Evolutionary conservation across 2,888 invertebrate genomes (phyloP), one percentile per base, ranked within the genome.

Genomic region (Dysmachus trigonus): DNA sequence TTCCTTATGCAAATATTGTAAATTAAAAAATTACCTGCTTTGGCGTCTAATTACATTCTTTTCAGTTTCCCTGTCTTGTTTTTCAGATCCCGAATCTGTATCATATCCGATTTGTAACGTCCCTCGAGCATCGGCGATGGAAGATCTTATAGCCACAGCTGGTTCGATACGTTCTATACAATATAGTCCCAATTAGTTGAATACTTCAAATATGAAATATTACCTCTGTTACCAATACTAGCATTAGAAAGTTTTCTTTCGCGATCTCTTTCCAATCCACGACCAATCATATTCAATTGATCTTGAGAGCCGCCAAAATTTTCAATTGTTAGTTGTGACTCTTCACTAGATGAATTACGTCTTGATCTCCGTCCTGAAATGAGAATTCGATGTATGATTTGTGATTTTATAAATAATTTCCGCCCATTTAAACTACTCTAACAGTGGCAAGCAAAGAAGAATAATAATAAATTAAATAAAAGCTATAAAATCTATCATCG

Each of bases 231-330:
- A 90, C 91, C 91, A 87, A 91, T 89, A 87, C 90, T 91, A n/a
- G 91, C 90, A 88, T 89, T 91, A 7, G 92, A 92, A 38, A 93
- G 91, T 90, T 94, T 93, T 77, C 93, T 89, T 71, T 90, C 90
- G 38, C 90, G 88, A 74, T 91, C 91, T n/a, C 91, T 90, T 92
- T 97, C 97, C 0, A 96, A 96, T 92, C 96, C 96, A 87, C 95
- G 93, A 0, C 97, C 97, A 73, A 97, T 95, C 91, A 96, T 96
- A 93, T 97, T 96, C 89, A 97, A 92, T 89, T 97, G 95, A 92
- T 98, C 97, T 93, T 97, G 97, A 88, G 97, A 97, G 86, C 98
- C 98, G 76, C 98, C 97, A 92, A 98, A 97, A 93, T 98, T 98
- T 93, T 98, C 98, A 85, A 97, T 96, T 0, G 97, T 98, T 89